A percentile compares a stretch with the other conserved stretches of the same genome.
These are phyloP conservation scores for Manis javanica DNA, from an alignment of 2,797 vertebrate species.

Conservation along the genomic window DNA sequence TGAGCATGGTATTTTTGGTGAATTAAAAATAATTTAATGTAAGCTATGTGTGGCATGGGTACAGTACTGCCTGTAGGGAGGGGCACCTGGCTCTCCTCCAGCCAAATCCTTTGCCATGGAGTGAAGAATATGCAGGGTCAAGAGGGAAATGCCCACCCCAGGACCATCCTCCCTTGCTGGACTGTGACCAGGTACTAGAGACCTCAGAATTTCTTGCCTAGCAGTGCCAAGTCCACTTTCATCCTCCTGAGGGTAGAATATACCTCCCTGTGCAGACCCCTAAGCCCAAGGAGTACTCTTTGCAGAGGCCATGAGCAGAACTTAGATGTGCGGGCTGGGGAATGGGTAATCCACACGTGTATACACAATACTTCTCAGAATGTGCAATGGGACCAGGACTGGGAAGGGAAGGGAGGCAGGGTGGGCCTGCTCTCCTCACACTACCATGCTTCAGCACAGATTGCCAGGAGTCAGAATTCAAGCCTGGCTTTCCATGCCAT, in stretches of 20 bases:
- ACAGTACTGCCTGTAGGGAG: background rate
- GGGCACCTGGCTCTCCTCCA: background rate
- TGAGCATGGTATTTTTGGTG: background rate
- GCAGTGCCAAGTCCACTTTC: background rate
- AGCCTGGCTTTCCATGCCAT: background rate
- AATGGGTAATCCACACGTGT: rapidly evolving
- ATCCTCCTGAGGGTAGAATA: background rate
- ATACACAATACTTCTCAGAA: background rate
- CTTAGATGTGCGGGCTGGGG: background rate
- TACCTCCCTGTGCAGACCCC: background rate
- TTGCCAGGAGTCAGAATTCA: background rate
- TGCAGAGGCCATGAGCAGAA: background rate
- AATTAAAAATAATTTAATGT: background rate
- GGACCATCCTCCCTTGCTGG: background rate
- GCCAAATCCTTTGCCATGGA: background rate
- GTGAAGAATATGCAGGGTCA: background rate
- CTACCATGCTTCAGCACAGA: background rate
- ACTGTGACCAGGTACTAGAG: background rate
- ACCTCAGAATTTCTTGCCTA: background rate
- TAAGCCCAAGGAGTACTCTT: background rate
- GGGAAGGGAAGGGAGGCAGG: background rate
- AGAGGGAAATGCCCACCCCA: background rate
- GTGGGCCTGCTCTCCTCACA: background rate
- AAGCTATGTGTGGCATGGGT: background rate
- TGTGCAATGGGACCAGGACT: too few relatives aligned